phyloP scores from a whole-genome alignment of 2,113 vertebrate genomes.

The Pangasianodon gigas region DNA sequence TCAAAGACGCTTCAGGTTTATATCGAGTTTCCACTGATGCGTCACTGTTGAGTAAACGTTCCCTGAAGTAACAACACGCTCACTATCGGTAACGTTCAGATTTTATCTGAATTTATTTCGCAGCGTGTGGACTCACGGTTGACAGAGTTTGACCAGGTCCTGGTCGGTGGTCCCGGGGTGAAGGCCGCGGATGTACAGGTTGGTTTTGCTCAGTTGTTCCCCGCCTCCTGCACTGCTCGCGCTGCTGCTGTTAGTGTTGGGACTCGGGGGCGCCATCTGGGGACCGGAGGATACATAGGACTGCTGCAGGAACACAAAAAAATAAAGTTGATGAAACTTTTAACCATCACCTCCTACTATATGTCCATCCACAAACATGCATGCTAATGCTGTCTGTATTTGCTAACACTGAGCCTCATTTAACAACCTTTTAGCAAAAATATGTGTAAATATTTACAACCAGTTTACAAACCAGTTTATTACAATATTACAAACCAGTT shows the following conservation, averaged over 20 bases:
- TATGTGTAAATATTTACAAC: no score
- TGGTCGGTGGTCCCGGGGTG: slow-evolving; percentile 96
- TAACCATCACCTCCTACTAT: not conserved
- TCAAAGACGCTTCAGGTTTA: not conserved
- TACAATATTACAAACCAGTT: not conserved
- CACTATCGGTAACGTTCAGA: not conserved
- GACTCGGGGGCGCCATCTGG: slow-evolving; percentile 97
- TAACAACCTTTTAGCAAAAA: no score
- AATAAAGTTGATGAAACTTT: not conserved
- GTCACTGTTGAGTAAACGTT: not conserved
- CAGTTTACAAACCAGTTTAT: no score
- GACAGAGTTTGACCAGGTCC: slow-evolving; percentile 96
- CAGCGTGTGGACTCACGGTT: slow-evolving; percentile 83
- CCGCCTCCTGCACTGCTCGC: slow-evolving; percentile 83
- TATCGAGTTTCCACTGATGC: not conserved
- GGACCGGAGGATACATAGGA: slow-evolving; percentile 96
- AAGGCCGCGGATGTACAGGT: slow-evolving; percentile 96
- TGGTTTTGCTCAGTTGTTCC: slow-evolving; percentile 85
- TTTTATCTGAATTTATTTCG: not conserved
- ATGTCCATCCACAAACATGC: not conserved
- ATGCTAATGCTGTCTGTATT: not conserved
- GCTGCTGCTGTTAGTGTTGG: slow-evolving; percentile 89
- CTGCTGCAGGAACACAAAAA: slow-evolving; percentile 77
- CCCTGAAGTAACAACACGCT: not conserved
- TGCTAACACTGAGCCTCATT: not conserved